Evolutionary conservation across 2,888 invertebrate genomes (phyloP), one percentile per base, ranked within the genome.

Genomic region (Embidobia sp.): DNA sequence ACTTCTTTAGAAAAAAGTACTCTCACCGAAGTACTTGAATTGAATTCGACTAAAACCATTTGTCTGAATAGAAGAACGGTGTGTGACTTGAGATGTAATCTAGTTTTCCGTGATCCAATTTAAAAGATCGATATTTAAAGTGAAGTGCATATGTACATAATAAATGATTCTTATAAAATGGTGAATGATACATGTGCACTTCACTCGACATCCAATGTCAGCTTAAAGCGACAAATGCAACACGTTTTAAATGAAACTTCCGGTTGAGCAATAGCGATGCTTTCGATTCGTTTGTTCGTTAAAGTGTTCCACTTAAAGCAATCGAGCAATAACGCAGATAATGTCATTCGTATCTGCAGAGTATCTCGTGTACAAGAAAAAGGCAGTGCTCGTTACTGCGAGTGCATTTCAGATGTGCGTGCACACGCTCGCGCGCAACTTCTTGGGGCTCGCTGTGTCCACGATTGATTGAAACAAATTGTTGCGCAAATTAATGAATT

Each of bases 231-330:
- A 67, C 57, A 70, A 70, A 70, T 66, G 44, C 46, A 18, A 16
- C 59, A 64, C 64, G 59, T 53, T 70, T 64, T 37, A 64, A 76
- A 76, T 57, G 59, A 59, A 70, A 59, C 59, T 76, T 76, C 76
- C 76, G 76, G 64, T 70, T 59, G 46, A 48, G 64, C 64, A 53
- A 51, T 66, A 33, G 22, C 26, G 42, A 42, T 51, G 51, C 64
- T 59, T 64, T 42, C 64, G 69, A 76, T 76, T 76, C 53, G 64
- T 59, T 59, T 31, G 42, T 63, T 64, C 59, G 53, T 46, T 51
- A 19, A 67, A 76, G 64, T 70, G 76, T 70, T 33, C 70, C 55
- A 72, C 44, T 77, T 67, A 55, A 42, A 48, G 70, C 37, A 76
- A 70, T 59, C 64, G 53, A 51, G 42, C 7, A 33, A 46, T 33